Evolutionary conservation across 1,140 invertebrate species (phyloP), one percentile per base, ranked within the genome.

Genomic region (Notospermus geniculatus): DNA sequence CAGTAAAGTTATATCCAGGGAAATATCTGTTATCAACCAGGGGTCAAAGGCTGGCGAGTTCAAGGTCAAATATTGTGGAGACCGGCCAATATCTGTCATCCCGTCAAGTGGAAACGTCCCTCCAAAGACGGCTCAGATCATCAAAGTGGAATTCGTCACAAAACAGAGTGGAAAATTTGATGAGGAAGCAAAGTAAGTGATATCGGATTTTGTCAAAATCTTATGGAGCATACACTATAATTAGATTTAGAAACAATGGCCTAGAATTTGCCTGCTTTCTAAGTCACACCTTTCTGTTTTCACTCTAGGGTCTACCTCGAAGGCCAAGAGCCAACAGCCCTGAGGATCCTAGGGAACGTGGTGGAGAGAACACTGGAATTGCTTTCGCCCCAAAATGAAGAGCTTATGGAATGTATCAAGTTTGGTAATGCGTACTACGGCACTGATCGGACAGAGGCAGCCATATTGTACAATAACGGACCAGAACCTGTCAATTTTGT

Each of bases 401-500:
- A 76, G 30, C 65, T 58, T 43, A n/a, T 81, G n/a, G 59, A 64
- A 5, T 80, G 77, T 65, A 64, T 82, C n/a, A 60, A 69, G 46
- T 82, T 82, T 73, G 78, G 79, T 7, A 69, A 68, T 45, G 74
- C 77, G 1, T 82, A 80, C 62, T 82, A 82, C 63, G 80, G 80
- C 11, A 76, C 77, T 19, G 79, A 82, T 67, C 67, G 68, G 43
- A 76, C 76, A 43, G 70, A 79, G 36, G 69, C 69, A 61, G 77
- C 75, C 22, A 57, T 78, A 11, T 63, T 82, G 30, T 78, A 65
- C 45, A 82, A 82, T 65, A 79, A 81, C 55, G 71, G 78, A 7
- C 79, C 80, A 29, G 78, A 80, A 63, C 64, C 73, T 27, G 65
- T 78, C 45, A 75, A 73, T 53, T 81, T 79, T 77, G 78, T 80